A percentile compares a stretch with the other conserved stretches of the same genome.
phyloP scores from a whole-genome alignment of 2,797 vertebrate species.

The Pelodytes ibericus region DNA sequence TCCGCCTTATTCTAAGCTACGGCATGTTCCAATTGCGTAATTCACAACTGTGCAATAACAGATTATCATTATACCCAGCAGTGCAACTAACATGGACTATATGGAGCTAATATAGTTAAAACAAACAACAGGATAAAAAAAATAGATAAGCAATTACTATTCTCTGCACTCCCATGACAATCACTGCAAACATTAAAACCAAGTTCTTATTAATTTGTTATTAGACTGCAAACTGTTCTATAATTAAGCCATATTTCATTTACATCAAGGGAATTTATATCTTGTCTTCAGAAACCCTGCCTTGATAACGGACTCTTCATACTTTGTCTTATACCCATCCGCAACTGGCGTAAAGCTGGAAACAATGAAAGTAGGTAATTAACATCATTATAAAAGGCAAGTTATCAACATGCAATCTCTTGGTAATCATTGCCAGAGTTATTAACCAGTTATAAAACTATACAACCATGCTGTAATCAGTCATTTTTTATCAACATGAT shows the following conservation, averaged over 20 bases:
- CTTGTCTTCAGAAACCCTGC: neutral
- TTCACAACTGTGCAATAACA: no score
- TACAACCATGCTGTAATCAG: neutral
- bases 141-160: neutral
- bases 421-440: neutral
- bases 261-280: neutral
- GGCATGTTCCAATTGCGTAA: no score
- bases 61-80: no score
- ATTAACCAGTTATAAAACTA: neutral
- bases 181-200: neutral
- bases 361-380: neutral
- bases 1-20: no score
- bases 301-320: neutral
- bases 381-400: neutral
- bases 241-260: neutral
- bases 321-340: neutral
- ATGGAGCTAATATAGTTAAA: neutral
- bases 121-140: neutral
- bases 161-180: neutral
- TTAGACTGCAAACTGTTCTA: neutral
- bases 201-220: neutral
- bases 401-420: neutral
- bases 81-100: no score
- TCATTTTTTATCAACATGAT: neutral
- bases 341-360: neutral